Base-by-base conservation (phyloP, 1,140 invertebrate species). In the Meloidogyne chitwoodi region DNA sequence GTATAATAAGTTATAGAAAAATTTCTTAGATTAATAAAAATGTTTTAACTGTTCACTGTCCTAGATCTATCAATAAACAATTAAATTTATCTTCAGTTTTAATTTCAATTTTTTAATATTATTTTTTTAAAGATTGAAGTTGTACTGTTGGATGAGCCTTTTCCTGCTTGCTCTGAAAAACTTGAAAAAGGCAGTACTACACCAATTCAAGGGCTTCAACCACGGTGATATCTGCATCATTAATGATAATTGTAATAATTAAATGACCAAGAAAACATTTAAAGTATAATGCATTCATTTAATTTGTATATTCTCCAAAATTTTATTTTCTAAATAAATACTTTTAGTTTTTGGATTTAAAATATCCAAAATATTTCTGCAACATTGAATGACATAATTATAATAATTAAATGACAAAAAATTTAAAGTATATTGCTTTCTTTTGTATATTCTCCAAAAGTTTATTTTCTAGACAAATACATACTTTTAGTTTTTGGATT, bases 41-140 rank as follows among this genome's bases (percentile, higher is more conserved):
- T n/a, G n/a, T n/a, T n/a, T n/a, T n/a, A n/a, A n/a, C n/a, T n/a
- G n/a, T n/a, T n/a, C n/a, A n/a, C n/a, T n/a, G n/a, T n/a, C n/a
- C n/a, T n/a, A n/a, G n/a, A n/a, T n/a, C n/a, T n/a, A n/a, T n/a
- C n/a, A n/a, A n/a, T n/a, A n/a, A n/a, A n/a, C n/a, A n/a, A n/a
- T n/a, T n/a, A n/a, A n/a, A n/a, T n/a, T n/a, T n/a, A n/a, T 14
- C 16, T 10, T 5, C 10, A 71, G 4, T 19, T 64, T 27, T 19
- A 19, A 19, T 11, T 44, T 24, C 26, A 14, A 48, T 8, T 10
- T 26, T 69, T 69, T 22, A 14, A 62, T 27, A 62, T 48, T 2
- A 75, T 48, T 67, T 29, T n/a, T 44, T 74, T 78, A 34, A 62
- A 77, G 77, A 69, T 78, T 44, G 77, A 78, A 80, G 68, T 78